phyloP scores from a whole-genome alignment of 2,888 invertebrate genomes.

The Caenorhabditis sp. region DNA sequence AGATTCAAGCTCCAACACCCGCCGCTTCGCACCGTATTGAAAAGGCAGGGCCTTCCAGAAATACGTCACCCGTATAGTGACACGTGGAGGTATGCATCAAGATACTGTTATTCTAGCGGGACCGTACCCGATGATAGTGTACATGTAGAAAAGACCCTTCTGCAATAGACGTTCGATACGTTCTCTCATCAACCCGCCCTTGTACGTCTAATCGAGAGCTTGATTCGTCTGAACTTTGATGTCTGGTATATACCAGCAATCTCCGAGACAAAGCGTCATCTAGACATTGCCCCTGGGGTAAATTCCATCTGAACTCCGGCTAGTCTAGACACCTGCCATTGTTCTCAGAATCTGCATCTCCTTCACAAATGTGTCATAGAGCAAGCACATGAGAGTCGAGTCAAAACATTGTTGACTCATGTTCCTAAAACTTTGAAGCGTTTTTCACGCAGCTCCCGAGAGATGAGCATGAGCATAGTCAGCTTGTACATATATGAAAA shows the following conservation, averaged over 20 bases:
- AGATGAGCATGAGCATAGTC: constrained; percentile 30
- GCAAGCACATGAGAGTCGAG: constrained; percentile 6
- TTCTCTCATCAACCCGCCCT: constrained; percentile 23
- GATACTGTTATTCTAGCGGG: constrained; percentile 56
- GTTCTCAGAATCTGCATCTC: background rate
- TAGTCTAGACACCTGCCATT: background rate
- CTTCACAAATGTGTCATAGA: constrained; percentile 8
- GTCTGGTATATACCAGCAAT: too few species aligned
- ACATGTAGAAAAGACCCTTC: constrained; percentile 22
- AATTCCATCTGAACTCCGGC: background rate
- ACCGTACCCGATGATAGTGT: constrained; percentile 24
- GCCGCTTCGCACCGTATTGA: background rate
- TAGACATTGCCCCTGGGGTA: too few species aligned
- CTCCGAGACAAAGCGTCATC: too few species aligned
- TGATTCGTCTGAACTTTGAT: constrained; percentile 16
- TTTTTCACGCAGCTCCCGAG: constrained; percentile 13
- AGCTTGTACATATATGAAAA: constrained; percentile 27
- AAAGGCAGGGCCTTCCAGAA: background rate
- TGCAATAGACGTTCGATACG: constrained; percentile 50
- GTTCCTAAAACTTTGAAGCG: constrained; percentile 11
- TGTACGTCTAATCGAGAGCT: constrained; percentile 29
- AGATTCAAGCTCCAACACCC: background rate
- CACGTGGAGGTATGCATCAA: background rate
- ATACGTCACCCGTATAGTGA: background rate
- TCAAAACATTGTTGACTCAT: constrained; percentile 37